A percentile compares a stretch with the other conserved stretches of the same genome.
Evolutionary conservation across 2,113 vertebrate genomes (phyloP).

Genomic region (Tichodroma muraria): DNA sequence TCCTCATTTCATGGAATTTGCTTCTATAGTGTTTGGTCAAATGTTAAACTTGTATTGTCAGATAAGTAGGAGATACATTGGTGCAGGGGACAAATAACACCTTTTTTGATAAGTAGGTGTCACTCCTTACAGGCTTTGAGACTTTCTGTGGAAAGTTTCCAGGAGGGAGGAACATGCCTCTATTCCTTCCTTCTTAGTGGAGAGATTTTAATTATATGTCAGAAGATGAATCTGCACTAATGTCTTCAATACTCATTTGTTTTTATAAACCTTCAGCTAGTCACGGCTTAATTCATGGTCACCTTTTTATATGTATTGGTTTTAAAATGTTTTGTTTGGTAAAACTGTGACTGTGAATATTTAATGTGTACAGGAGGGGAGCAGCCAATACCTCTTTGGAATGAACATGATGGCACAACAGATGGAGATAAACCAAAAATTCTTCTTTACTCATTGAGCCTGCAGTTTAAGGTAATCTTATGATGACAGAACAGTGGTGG

Average conservation of each 20-base stretch:
- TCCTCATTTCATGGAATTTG: background rate
- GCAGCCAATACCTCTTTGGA: constrained; percentile 98
- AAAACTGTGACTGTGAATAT: background rate
- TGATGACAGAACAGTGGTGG: background rate
- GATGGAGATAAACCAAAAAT: constrained; percentile 98
- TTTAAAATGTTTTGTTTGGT: background rate
- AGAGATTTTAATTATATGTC: background rate
- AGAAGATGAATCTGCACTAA: background rate
- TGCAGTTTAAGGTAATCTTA: constrained; percentile 89
- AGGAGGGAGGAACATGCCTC: background rate
- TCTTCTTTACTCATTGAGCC: constrained; percentile 91
- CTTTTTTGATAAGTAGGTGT: background rate
- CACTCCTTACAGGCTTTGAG: background rate
- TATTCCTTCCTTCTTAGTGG: background rate
- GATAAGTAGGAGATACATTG: background rate
- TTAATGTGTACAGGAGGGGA: constrained; percentile 81
- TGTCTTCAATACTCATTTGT: background rate
- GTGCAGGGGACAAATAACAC: background rate
- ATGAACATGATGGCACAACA: constrained; percentile 89
- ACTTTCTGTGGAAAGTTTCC: background rate
- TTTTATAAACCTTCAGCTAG: background rate
- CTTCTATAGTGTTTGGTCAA: background rate
- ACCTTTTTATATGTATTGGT: background rate
- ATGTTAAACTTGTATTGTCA: background rate
- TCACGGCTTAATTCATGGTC: background rate